Base-by-base conservation (phyloP, 1,140 invertebrate genomes). In the Drosophila subobscura region DNA sequence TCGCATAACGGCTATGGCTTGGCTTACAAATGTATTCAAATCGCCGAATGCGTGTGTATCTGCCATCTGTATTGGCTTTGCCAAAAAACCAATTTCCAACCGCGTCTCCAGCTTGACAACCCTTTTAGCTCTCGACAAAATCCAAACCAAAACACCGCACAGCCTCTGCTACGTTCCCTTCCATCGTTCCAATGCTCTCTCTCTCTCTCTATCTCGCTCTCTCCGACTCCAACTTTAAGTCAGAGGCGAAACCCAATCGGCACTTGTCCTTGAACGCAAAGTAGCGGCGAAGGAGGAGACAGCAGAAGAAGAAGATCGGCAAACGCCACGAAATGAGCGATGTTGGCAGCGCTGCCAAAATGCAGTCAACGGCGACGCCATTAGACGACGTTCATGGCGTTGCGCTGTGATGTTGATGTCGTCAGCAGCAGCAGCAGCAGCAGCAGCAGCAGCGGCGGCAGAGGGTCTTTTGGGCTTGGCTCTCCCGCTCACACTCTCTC, bases 241-340 rank as follows among this genome's bases (percentile, higher is more conserved):
- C 42, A 60, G 20, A 46, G 55, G 29, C 33, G 37, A 44, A 57
- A 42, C 29, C 49, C 51, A 66, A 75, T 55, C 46, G 64, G 53
- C 66, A 88, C 84, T 88, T 89, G 83, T 88, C 83, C 83, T 88
- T 88, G 83, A 88, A 88, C 63, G 41, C 27, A 55, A 55, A 74
- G 58, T 58, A 55, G 53, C 29, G 42, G 71, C 60, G 60, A 73
- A 71, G 56, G 65, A 72, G 72, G 58, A 80, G 75, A 77, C 51
- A 51, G 63, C 44, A 47, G 50, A 79, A 75, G 81, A 86, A 73
- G 66, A 71, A 75, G 59, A 77, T 51, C 72, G 71, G 20, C 65
- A 52, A 52, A 44, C 42, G 61, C 47, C 47, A 63, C 33, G 22
- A 71, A 53, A 61, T 56, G 47, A 60, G 56, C 52, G 20, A 70